Evolutionary conservation across 2,113 vertebrate genomes (phyloP), one percentile per base, ranked within the genome.

Genomic region (Desmodus rotundus): DNA sequence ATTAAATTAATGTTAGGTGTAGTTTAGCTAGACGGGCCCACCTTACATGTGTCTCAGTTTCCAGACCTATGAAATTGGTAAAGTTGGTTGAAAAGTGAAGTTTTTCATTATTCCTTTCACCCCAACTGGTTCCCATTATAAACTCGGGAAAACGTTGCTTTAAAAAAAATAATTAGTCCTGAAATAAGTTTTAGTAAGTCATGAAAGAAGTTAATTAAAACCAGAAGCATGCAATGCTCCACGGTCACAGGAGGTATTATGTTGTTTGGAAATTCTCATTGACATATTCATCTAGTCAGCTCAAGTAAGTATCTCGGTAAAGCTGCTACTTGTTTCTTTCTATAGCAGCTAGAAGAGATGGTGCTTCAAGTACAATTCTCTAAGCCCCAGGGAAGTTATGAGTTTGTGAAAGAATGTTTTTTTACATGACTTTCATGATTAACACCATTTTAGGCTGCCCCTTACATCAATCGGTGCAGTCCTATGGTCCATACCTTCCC

Each of bases 151-250:
- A 95, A 82, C 61, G 13, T 36, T 93, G 52, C 54, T 83, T 85
- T 20, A 38, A 36, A 88, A 43, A 95, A 97, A 93, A 91, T 31
- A 68, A 92, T 77, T 26, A 67, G 20, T 38, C 41, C 73, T 78
- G 28, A 74, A 93, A 76, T 76, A 76, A 33, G 14, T 76, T 41
- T 36, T n/a, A 87, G 87, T 76, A 93, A 36, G 58, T 82, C 50
- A 88, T 1, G 2, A 22, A 94, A 58, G 41, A 45, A 81, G 5
- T 65, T n/a, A 52, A 89, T 90, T 77, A 65, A 95, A 87, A 54
- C 2, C 7, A 58, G 76, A 82, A 74, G 22, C 26, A 54, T 56
- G 47, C 7, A 67, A 6, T 89, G 88, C 52, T 90, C 31, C 6
- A 33, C 76, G 85, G 26, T 68, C 58, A 96, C 22, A 14, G 83